Evolutionary conservation across 2,797 vertebrate genomes (phyloP).

Genomic region (Spea hammondii): DNA sequence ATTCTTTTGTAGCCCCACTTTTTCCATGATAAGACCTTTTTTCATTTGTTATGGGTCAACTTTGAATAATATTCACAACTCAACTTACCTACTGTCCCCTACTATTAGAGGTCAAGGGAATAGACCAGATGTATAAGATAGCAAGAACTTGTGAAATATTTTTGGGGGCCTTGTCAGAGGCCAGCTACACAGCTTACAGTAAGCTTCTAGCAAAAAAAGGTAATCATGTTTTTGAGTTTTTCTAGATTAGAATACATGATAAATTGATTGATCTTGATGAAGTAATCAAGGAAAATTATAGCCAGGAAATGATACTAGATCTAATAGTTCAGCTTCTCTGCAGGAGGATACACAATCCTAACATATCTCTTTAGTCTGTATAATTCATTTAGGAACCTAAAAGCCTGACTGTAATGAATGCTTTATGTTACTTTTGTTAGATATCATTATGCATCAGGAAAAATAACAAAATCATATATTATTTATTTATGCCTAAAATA

Average conservation of each 20-base stretch:
- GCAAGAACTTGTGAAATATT: no score
- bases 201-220: background rate
- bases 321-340: conserved; percentile 8
- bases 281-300: conserved; percentile 34
- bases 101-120: no score
- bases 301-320: conserved; percentile 21
- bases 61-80: no score
- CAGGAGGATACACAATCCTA: conserved; percentile 1
- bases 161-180: no score
- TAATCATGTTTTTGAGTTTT: background rate
- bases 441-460: background rate
- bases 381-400: conserved; percentile 1
- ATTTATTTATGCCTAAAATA: background rate
- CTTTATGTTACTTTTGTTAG: background rate
- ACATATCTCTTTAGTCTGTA: conserved; percentile 6
- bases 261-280: conserved; percentile 28
- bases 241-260: background rate
- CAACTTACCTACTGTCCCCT: no score
- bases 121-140: no score
- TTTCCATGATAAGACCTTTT: no score
- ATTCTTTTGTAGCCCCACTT: no score
- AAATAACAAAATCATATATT: background rate
- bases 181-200: no score
- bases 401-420: background rate
- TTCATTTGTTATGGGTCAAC: no score